A percentile compares a stretch with the other conserved stretches of the same genome.
Evolutionary conservation across 2,888 invertebrate species (phyloP).

Genomic region (Hetaerina titia): DNA sequence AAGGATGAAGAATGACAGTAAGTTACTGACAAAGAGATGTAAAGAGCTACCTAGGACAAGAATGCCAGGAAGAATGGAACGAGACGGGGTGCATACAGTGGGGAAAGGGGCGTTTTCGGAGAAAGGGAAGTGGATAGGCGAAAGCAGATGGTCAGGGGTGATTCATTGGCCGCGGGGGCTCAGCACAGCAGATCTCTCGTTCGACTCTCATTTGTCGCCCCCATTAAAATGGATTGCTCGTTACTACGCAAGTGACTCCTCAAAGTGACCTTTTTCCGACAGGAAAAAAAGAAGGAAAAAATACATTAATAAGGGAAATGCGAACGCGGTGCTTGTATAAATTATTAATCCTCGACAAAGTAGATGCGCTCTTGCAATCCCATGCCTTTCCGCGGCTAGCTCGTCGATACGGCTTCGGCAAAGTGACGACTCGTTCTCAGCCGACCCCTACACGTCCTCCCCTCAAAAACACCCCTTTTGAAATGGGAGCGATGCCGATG

Average conservation of each 20-base stretch:
- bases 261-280: not conserved
- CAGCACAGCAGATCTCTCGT: not conserved
- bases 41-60: not conserved
- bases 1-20: no score
- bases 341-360: constrained; percentile 14
- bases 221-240: constrained; percentile 60
- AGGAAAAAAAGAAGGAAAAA: not conserved
- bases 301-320: not conserved
- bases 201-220: constrained; percentile 22
- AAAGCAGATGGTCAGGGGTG: not conserved
- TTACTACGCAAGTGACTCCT: constrained; percentile 44
- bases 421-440: not conserved
- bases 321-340: not conserved
- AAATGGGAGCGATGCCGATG: not conserved
- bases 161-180: not conserved
- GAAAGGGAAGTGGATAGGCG: not conserved
- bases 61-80: not conserved
- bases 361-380: not conserved
- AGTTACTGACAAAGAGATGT: not conserved
- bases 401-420: not conserved
- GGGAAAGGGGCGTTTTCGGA: not conserved
- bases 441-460: not conserved
- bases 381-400: not conserved
- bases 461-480: not conserved
- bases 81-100: not conserved